These are phyloP conservation scores for Pungitius pungitius DNA, from an alignment of 2,113 vertebrate genomes.

Conservation along the genomic window DNA sequence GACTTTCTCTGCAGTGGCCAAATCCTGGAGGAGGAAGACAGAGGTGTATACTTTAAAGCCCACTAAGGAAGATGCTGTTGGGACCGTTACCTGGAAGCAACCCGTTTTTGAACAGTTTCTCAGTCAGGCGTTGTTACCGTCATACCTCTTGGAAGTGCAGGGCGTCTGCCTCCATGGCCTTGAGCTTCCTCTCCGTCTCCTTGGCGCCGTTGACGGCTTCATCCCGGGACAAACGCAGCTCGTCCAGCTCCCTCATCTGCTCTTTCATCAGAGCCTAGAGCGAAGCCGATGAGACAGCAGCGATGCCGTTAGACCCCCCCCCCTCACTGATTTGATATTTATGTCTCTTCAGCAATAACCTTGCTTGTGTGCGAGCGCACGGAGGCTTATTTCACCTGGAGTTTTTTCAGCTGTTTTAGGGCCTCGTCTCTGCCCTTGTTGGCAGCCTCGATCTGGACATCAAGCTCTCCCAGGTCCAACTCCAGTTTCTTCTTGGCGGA, in stretches of 20 bases:
- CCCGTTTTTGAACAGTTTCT: too few relatives aligned
- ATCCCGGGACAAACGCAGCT: conserved; percentile 89
- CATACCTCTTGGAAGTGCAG: conserved; percentile 92
- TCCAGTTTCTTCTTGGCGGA: conserved; percentile 93
- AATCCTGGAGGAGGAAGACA: conserved; percentile 81
- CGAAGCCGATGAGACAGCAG: conserved; percentile 18
- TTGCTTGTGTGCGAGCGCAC: not conserved
- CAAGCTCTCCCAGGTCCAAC: conserved; percentile 90
- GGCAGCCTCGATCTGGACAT: conserved; percentile 87
- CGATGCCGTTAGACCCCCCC: not conserved
- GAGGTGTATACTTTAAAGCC: not conserved
- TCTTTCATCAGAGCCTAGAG: conserved; percentile 92
- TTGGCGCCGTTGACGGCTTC: conserved; percentile 88
- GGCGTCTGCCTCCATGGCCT: conserved; percentile 91
- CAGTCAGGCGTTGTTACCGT: not conserved
- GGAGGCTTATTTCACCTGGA: conserved; percentile 83
- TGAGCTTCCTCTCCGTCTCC: conserved; percentile 95
- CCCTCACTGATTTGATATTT: too few relatives aligned
- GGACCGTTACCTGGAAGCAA: not conserved
- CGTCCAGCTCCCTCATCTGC: conserved; percentile 89
- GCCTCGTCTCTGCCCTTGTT: conserved; percentile 94
- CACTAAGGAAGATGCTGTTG: not conserved
- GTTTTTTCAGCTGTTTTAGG: conserved; percentile 91
- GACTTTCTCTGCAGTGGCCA: conserved; percentile 88
- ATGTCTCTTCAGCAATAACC: not conserved